Base-by-base conservation (phyloP, 2,888 invertebrate genomes). In the Leptinotarsa rubiginosa region DNA sequence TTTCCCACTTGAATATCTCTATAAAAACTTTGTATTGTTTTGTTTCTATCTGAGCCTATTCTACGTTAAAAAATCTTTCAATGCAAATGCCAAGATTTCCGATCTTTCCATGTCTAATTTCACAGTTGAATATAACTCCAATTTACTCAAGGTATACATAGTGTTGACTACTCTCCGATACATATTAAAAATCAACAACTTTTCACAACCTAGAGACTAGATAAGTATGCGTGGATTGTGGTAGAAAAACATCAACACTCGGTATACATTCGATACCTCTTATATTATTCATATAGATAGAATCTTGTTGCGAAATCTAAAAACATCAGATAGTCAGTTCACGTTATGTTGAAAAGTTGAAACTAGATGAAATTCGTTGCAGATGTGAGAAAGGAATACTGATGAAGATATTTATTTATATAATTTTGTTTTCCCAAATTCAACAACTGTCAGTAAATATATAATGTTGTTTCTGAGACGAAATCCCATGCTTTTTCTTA, bases 71-170 rank as follows among this genome's bases (percentile, higher is more conserved):
- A 56, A 56, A 15, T 56, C 56, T 56, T 22, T 22, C 56, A 22
- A 56, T 56, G 56, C 56, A 13, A 22, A 22, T 22, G 56, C 16
- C 20, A 18, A 56, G 56, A 41, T 25, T 62, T 25, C 20, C 1
- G 2, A 22, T 18, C n/a, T 18, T 18, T 69, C 56, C 68, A 20
- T 69, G 69, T 59, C 69, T 69, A 56, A 69, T 69, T 69, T 56
- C 56, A 59, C 54, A 56, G 20, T 31, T 41, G 62, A 62, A n/a
- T 62, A 62, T 62, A 31, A 41, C 31, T 62, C 31, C 62, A 62
- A 62, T 41, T 62, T 62, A 16, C 62, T 41, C 41, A 41, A 41
- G 62, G 62, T 62, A 62, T 62, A 62, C 62, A 62, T n/a, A 62
- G 62, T 62, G 62, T 62, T 62, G 62, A 62, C n/a, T 31, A 62